Base-by-base conservation (phyloP, 2,888 invertebrate genomes). In the Phasia obesa region DNA sequence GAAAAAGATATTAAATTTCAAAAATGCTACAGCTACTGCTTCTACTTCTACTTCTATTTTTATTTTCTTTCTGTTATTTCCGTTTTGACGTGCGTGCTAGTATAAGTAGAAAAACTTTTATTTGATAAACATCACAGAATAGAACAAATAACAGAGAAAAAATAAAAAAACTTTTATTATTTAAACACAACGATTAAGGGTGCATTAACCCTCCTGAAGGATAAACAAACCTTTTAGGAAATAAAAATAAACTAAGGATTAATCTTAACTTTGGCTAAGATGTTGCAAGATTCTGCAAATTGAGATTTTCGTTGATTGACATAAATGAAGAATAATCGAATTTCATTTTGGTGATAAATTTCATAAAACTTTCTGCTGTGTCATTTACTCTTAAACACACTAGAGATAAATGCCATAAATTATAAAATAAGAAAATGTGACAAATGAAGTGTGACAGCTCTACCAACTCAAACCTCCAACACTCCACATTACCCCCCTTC, bases 311-410 rank as follows among this genome's bases (percentile, higher is more conserved):
- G 86, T 86, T 90, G 90, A 90, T 90, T 91, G 90, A 90, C 90
- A 87, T 86, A 90, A 90, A 90, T 90, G 91, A 90, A 90, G 91
- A 90, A 89, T 90, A 90, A 90, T 90, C 88, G 90, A 90, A 88
- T 89, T 87, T 87, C 87, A 85, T 86, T 64, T 21, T 42, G 85
- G 85, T 74, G 77, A 80, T 70, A 77, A 64, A 69, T 80, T 84
- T 62, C 9, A 1, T 11, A 4, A 51, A 55, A 75, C 64, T 57
- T 67, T 59, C 11, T 35, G 35, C 35, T 35, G 19, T 27, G 55
- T 44, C 53, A 71, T 51, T 78, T 75, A 59, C 60, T 59, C 59
- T 67, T 47, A 73, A 80, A 80, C 60, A 75, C 55, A 75, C n/a
- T n/a, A n/a, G n/a, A 81, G 74, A 73, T 76, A 81, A 74, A 80